A percentile compares a stretch with the other conserved stretches of the same genome.
Conservation (phyloP, 2,113 vertebrate species). For the Riparia riparia region DNA sequence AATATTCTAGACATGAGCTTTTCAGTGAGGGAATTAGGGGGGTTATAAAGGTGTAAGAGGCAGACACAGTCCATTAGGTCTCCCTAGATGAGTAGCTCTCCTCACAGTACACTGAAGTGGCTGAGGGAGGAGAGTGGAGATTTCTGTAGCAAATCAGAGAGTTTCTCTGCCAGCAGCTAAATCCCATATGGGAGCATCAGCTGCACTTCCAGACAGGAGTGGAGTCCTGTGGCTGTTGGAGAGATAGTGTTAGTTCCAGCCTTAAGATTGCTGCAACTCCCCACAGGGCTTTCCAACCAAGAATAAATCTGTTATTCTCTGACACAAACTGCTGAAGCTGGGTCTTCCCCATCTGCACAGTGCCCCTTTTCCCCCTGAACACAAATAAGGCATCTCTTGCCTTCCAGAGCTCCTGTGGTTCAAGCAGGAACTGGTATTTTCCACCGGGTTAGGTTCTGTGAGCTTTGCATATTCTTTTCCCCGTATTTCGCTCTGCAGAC, state of each 20-base stretch:
- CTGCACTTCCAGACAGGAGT: conserved; percentile 65
- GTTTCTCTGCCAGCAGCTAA: conserved; percentile 62
- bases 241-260: conserved; percentile 61
- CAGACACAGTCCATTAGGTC: conserved; percentile 31
- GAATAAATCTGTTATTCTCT: conserved; percentile 71
- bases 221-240: conserved; percentile 66
- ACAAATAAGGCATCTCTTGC: conserved; percentile 53
- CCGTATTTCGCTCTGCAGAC: conserved; percentile 30
- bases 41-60: conserved; percentile 33
- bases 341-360: conserved; percentile 73
- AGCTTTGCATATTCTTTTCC: conserved; percentile 29
- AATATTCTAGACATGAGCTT: neutral
- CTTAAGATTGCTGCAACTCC: conserved; percentile 64
- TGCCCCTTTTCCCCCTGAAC: conserved; percentile 60
- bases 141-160: conserved; percentile 49
- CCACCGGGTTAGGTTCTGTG: conserved; percentile 54
- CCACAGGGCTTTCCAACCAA: conserved; percentile 67
- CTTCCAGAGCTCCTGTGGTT: conserved; percentile 43
- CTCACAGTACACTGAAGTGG: neutral
- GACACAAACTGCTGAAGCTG: conserved; percentile 71
- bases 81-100: conserved; percentile 56
- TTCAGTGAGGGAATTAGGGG: neutral
- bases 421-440: conserved; percentile 47
- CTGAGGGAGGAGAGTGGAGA: conserved; percentile 38
- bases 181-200: conserved; percentile 69